Evolutionary conservation across 2,797 vertebrate genomes (phyloP).

Genomic region (Odontamblyopus rebecca): DNA sequence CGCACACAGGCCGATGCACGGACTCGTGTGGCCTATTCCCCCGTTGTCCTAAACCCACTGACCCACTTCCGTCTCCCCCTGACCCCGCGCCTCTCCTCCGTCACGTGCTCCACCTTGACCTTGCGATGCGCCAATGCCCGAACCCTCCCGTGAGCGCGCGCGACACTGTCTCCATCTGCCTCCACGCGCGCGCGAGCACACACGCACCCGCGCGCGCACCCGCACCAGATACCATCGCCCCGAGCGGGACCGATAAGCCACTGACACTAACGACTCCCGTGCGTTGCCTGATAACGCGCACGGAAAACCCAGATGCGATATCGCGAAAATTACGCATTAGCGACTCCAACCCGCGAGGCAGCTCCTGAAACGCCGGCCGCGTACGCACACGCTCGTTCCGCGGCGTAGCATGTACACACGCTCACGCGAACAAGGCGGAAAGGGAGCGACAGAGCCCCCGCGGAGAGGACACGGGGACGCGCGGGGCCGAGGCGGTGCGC

Average conservation of each 20-base stretch:
- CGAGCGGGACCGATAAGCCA: slow-evolving; percentile 37
- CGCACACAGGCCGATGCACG: too few relatives aligned
- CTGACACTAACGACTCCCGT: slow-evolving; percentile 16
- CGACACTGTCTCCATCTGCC: neutral
- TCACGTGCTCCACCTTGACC: slow-evolving; percentile 49
- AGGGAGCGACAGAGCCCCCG: neutral
- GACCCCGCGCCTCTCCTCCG: neutral
- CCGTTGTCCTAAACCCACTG: neutral
- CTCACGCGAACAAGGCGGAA: neutral
- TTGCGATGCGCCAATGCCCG: slow-evolving; percentile 50
- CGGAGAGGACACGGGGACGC: neutral
- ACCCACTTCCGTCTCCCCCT: neutral
- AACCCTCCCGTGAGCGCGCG: slow-evolving; percentile 5
- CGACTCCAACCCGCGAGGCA: neutral
- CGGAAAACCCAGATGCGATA: neutral
- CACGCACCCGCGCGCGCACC: slow-evolving; percentile 3
- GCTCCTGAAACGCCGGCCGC: slow-evolving; percentile 22
- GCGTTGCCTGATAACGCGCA: slow-evolving; percentile 21
- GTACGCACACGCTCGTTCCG: too few relatives aligned
- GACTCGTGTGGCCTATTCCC: neutral
- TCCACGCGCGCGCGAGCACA: slow-evolving; percentile 5
- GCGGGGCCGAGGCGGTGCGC: neutral
- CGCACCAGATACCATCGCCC: slow-evolving; percentile 28
- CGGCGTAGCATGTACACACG: neutral
- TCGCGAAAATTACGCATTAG: neutral